Evolutionary conservation across 1,140 invertebrate genomes (phyloP).

Genomic region (Heliothis virescens): DNA sequence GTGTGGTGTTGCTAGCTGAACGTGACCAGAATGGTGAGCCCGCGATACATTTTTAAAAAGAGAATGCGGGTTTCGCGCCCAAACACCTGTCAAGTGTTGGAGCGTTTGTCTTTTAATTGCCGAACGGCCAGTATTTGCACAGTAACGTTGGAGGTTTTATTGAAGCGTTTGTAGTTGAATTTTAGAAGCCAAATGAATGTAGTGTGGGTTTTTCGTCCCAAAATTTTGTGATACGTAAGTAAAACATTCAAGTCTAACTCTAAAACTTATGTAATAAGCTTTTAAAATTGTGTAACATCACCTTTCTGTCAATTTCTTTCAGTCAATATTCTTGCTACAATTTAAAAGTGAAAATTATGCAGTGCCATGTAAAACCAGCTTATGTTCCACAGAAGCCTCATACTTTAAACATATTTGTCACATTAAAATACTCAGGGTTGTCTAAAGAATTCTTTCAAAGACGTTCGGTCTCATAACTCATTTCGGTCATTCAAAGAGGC

Average conservation of each 20-base stretch:
- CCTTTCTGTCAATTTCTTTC: too few relatives aligned
- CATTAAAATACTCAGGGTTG: slow-evolving; percentile 12
- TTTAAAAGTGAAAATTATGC: background rate
- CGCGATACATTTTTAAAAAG: slow-evolving; percentile 59
- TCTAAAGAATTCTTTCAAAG: slow-evolving; percentile 27
- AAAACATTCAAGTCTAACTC: too few relatives aligned
- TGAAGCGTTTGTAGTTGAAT: slow-evolving; percentile 18
- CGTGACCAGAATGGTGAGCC: slow-evolving; percentile 62
- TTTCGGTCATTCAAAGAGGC: slow-evolving; percentile 31
- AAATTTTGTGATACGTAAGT: too few relatives aligned
- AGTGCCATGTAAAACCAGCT: background rate
- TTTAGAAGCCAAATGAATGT: background rate
- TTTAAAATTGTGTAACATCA: too few relatives aligned
- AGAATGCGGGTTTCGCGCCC: slow-evolving; percentile 66
- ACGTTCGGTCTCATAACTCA: slow-evolving; percentile 22
- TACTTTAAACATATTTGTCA: slow-evolving; percentile 13
- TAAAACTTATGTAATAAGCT: too few relatives aligned
- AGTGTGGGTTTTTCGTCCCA: background rate
- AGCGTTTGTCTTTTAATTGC: slow-evolving; percentile 53
- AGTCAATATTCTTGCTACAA: background rate
- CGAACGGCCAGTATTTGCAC: slow-evolving; percentile 45
- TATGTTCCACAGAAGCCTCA: slow-evolving; percentile 1
- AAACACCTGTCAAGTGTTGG: slow-evolving; percentile 64
- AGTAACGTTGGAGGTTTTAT: slow-evolving; percentile 39
- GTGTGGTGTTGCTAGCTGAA: slow-evolving; percentile 51